A percentile compares a stretch with the other conserved stretches of the same genome.
These are phyloP conservation scores for Parelbella ahira DNA, from an alignment of 2,888 invertebrate species.

Conservation along the genomic window DNA sequence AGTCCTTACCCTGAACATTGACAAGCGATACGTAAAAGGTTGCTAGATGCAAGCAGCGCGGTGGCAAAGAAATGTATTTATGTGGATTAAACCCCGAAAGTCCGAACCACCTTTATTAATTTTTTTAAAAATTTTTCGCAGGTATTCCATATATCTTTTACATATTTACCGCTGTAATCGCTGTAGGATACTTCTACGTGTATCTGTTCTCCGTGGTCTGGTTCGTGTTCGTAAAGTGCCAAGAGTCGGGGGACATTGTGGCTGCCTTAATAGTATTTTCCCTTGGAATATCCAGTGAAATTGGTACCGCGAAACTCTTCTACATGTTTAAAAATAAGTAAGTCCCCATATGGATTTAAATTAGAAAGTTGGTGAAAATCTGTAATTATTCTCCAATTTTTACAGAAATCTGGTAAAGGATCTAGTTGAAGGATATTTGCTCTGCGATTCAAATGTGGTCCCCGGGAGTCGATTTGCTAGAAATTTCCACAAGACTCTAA, in stretches of 20 bases:
- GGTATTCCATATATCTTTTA: conserved; percentile 42
- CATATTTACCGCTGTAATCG: conserved; percentile 32
- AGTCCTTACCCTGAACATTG: conserved; percentile 41
- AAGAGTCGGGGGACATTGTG: conserved; percentile 39
- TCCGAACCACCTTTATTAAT: no score
- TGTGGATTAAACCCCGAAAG: no score
- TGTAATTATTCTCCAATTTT: no score
- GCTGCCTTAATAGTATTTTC: conserved; percentile 43
- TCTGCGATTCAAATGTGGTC: conserved; percentile 36
- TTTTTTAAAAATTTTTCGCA: conserved; percentile 33
- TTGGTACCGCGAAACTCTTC: conserved; percentile 42
- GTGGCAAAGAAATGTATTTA: no score
- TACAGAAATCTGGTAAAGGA: conserved; percentile 22
- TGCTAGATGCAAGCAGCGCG: no score
- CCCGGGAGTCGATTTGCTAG: conserved; percentile 41
- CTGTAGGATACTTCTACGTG: conserved; percentile 41
- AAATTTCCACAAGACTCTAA: conserved; percentile 39
- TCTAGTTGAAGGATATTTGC: conserved; percentile 39
- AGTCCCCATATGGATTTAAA: conserved; percentile 26
- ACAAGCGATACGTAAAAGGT: conserved; percentile 32
- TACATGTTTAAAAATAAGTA: conserved; percentile 43
- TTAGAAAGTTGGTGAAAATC: no score
- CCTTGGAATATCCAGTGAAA: conserved; percentile 42
- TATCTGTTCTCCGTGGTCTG: conserved; percentile 45
- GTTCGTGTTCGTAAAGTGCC: conserved; percentile 43